Base-by-base conservation (phyloP, 2,797 vertebrate species). In the Champsocephalus gunnari region DNA sequence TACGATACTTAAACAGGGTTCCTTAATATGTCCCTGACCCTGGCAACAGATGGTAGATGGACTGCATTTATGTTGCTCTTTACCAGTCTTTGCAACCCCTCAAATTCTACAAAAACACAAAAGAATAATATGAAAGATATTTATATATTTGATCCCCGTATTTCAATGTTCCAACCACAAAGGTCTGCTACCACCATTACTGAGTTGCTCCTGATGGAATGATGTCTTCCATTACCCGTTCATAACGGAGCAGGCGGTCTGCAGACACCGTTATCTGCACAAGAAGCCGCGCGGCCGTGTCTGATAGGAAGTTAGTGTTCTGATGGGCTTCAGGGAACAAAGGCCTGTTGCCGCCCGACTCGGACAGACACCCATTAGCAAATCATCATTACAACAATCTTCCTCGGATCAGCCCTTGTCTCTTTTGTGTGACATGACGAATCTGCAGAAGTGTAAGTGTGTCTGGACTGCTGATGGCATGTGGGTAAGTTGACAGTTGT, bases 181-280 rank as follows among this genome's bases (percentile, higher is more conserved):
- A 48, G 41, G 43, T 44, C 24, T 12, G 2, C 14, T 8, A 43
- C 21, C 24, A 47, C 19, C 48, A 65, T 73, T 80, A 44, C 65
- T 81, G 76, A 68, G 38, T 24, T 65, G 34, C 24, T 47, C 53
- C 13, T 58, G 19, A 72, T 71, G 63, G 56, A 83, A 77, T 84
- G 75, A 76, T 81, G 72, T 84, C 68, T 84, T 79, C 74, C 66
- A 74, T 81, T 72, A 64, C 11, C 9, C 1, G 34, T 41, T 38
- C 47, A 54, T 75, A 73, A 41, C 43, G 2, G 58, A 49, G 57
- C 47, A 47, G 58, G 79, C 70, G 44, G 47, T 73, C 79, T 84
- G 81, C 74, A 86, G 80, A 86, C 84, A 72, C 72, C 75, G 79
- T 80, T 83, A 89, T 81, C 68, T 44, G 72, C 58, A 71, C 65